Base-by-base conservation (phyloP, 2,888 invertebrate genomes). In the Caenorhabditis angaria region DNA sequence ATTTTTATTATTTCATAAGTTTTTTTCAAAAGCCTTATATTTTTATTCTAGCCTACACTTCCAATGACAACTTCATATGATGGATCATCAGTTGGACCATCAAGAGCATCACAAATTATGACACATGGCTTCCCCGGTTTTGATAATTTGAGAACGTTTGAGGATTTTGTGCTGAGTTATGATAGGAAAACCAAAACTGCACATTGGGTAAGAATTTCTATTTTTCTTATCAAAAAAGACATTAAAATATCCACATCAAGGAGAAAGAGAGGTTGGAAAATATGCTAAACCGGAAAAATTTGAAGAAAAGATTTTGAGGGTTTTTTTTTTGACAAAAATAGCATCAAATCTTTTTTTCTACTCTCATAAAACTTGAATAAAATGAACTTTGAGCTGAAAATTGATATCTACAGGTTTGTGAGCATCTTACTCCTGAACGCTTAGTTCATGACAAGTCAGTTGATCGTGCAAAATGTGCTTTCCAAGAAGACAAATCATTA, bases 81-180 rank as follows among this genome's bases (percentile, higher is more conserved):
- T 29, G 66, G 60, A 1, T 59, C 61, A 28, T 57, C 70, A 5
- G 51, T 78, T 29, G 76, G 70, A 20, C 82, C 83, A 18, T 85
- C 85, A 10, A 64, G 84, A 12, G 81, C 85, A 0, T 77, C 82
- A 22, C 80, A 85, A 58, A 85, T 85, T 47, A 85, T 85, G 85
- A 71, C 68, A 41, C 94, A 92, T 89, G 97, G 97, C 0, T 96
- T 94, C 87, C 97, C 97, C 0, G 92, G 95, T 2, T 88, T 94
- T 74, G 94, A 94, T 85, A 93, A 93, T 87, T 90, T 97, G 0
- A 91, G 94, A 76, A 93, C 94, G 0, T 94, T 92, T 84, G 94
- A 94, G 79, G 94, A 97, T 88, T 97, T 91, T 89, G 93, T 97
- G 20, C 88, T 99, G 18, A 94, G 95, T 0, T 99, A 97, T 84